Evolutionary conservation across 2,797 vertebrate species (phyloP), one percentile per base, ranked within the genome.

Genomic region (Tapera naevia): DNA sequence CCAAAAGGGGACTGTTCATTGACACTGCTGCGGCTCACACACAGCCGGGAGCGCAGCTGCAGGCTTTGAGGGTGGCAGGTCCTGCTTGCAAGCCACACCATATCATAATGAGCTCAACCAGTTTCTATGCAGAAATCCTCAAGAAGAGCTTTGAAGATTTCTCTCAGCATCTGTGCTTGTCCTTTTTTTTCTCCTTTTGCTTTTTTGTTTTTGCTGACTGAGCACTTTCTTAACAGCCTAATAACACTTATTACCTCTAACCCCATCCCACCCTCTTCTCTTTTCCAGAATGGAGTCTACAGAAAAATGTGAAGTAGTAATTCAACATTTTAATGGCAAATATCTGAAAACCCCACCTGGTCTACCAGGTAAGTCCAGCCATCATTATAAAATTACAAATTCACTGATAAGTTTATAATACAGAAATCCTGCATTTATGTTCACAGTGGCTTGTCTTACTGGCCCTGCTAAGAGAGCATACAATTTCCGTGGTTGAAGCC

Each of bases 261-360:
- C 27, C 94, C 67, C 61, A 64, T 73, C 28, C 95, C 87, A 79
- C 39, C 72, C 51, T 86, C 54, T 96, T 96, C 67, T 94, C 58
- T 91, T 80, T 98, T 97, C 62, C 97, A 99, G 99, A 97, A 99
- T 99, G 99, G 99, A 99, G 96, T 99, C 99, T 88, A 99, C 99
- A 95, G 99, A 99, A 98, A 99, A 99, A 97, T 99, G 99, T 98
- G 99, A 99, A 98, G 99, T 99, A 94, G 99, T 99, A 97, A 99
- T 99, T 98, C 99, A 99, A 30, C 99, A 99, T 98, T 99, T 99
- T 98, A 99, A 99, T 92, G 99, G 99, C 82, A 99, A 99, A 97
- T 99, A 99, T 92, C 98, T 99, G 98, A 99, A 99, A 98, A 99
- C 99, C 85, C 99, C 99, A 32, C 99, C 99, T 67, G 99, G 99